These are phyloP conservation scores for Isichthys henryi DNA, from an alignment of 2,113 vertebrate genomes.

Conservation along the genomic window DNA sequence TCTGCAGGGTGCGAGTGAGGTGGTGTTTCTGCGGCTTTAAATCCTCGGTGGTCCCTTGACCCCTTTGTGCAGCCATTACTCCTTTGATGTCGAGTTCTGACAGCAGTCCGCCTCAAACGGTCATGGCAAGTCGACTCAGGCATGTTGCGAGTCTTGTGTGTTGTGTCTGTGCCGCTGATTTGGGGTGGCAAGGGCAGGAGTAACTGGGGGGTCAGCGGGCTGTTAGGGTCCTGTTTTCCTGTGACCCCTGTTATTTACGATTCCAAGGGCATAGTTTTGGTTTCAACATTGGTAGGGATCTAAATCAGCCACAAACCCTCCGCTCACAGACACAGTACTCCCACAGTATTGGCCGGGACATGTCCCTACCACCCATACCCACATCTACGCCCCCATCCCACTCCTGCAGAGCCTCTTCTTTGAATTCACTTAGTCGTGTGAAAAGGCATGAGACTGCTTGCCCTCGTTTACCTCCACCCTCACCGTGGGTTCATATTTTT, in stretches of 20 bases:
- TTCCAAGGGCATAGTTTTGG: not conserved
- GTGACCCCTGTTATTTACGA: not conserved
- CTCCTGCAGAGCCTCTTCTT: not conserved
- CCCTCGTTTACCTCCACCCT: not conserved
- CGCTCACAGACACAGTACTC: not conserved
- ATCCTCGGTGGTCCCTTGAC: not conserved
- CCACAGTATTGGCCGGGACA: not conserved
- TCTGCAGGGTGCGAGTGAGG: not conserved
- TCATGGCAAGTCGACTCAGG: not conserved
- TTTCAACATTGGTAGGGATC: not conserved
- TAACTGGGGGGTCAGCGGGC: not conserved
- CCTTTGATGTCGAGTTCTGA: not conserved
- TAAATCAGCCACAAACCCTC: not conserved
- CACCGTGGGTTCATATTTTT: not conserved
- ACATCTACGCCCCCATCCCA: not conserved
- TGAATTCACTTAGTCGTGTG: not conserved
- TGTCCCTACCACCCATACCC: not conserved
- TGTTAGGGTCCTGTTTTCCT: not conserved
- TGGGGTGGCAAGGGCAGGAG: not conserved
- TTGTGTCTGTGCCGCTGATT: not conserved
- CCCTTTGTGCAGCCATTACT: not conserved
- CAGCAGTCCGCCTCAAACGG: not conserved
- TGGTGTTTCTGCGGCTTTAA: not conserved
- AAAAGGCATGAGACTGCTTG: not conserved
- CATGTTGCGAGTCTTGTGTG: not conserved